Evolutionary conservation across 1,140 invertebrate species (phyloP), one percentile per base, ranked within the genome.

Genomic region (Drosophila albomicans): DNA sequence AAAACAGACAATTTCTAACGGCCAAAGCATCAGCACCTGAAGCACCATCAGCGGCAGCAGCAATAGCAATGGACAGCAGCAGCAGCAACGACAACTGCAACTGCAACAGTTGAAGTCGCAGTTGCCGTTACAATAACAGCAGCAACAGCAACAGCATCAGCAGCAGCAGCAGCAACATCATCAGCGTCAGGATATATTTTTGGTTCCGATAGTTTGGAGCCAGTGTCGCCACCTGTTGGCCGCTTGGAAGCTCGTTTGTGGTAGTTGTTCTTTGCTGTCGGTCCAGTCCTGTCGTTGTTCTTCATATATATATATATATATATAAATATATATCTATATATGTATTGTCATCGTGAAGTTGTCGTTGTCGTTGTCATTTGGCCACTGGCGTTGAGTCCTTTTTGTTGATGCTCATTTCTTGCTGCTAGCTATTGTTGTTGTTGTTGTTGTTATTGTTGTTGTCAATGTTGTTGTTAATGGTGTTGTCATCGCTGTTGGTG

Each of bases 171-270:
- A 38, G 16, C 64, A 46, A 5, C 46, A 48, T 5, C 46, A 16
- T 13, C 41, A 48, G 45, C 8, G 15, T 30, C 30, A 43, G 58
- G 45, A 54, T 58, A 48, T 43, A 54, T 58, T 41, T 43, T 54
- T n/a, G 25, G 49, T 43, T 65, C 57, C 16, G 46, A 32, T 16
- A 58, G 49, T 16, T 68, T 59, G 48, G 15, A 28, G 54, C 41
- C 45, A 54, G 28, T 54, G 51, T 43, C 41, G 28, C 48, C 64
- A 57, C 66, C 72, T 59, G 15, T 61, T 61, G 86, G 76, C 79
- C 84, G 59, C 82, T 87, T 87, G 82, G 82, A 87, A 87, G 82
- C 82, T 87, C 85, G 86, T 89, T 87, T 79, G 82, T 80, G 66
- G 81, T 73, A 41, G 46, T 69, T 32, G 61, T 63, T 35, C 35